Evolutionary conservation across 2,888 invertebrate genomes (phyloP).

Genomic region (Chrysotoxum bicinctum): DNA sequence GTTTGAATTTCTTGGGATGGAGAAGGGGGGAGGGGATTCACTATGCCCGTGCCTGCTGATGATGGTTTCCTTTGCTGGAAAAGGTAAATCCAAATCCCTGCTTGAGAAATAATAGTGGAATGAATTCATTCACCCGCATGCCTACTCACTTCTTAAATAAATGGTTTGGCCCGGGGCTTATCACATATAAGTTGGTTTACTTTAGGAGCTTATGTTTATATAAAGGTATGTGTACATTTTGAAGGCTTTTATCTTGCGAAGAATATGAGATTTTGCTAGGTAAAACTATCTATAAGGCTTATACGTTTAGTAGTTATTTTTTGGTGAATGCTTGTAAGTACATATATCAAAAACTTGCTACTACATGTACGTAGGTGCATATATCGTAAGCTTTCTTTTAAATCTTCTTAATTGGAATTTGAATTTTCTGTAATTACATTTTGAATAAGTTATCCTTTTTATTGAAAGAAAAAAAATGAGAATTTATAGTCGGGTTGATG

Average conservation of each 20-base stretch:
- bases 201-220: constrained; percentile 52
- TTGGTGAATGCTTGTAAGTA: background rate
- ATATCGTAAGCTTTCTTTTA: background rate
- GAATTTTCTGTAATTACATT: background rate
- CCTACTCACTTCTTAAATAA: constrained; percentile 54
- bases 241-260: constrained; percentile 9
- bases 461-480: too few relatives aligned
- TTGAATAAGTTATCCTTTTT: too few relatives aligned
- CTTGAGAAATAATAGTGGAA: constrained; percentile 54
- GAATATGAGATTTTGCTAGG: background rate
- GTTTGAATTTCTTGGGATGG: constrained; percentile 14
- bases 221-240: background rate
- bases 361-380: too few relatives aligned
- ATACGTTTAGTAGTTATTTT: background rate
- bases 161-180: constrained; percentile 70
- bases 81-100: constrained; percentile 61
- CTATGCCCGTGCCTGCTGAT: background rate
- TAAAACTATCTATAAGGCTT: constrained; percentile 6
- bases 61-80: constrained; percentile 47
- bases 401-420: background rate
- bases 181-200: constrained; percentile 66
- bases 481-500: too few relatives aligned
- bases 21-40: background rate
- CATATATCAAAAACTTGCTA: too few relatives aligned
- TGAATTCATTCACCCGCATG: constrained; percentile 26